Evolutionary conservation across 2,113 vertebrate species (phyloP), one percentile per base, ranked within the genome.

Genomic region (Thamnophis sirtalis): DNA sequence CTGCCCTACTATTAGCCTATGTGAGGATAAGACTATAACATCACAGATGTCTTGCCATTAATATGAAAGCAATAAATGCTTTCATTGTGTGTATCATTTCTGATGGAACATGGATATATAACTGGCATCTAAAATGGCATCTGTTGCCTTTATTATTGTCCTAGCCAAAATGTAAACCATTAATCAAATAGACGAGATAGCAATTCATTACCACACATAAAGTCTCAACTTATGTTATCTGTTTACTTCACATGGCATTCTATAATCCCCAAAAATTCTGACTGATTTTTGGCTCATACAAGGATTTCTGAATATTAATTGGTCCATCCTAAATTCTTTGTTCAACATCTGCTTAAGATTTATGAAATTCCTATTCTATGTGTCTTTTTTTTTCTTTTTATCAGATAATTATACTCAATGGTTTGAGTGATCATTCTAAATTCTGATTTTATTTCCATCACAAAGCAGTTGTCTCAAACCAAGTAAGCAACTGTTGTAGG

Each of bases 291-390:
- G 92, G 89, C 90, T 87, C 33, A 24, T 15, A 94, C 15, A 63
- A 90, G 51, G 13, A 73, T 43, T 92, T 96, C 50, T 63, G 88
- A 86, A 95, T 91, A 94, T 96, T 95, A 96, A 93, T 96, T 94
- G 95, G 9, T 51, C 54, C 92, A 87, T 56, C 15, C 21, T 54
- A 17, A n/a, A 28, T 54, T 28, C 28, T 15, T 33, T 38, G 1
- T 87, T 9, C 19, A 54, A 87, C 13, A 80, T 80, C 33, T 80
- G 17, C 73, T 21, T 80, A 80, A 80, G 6, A 80, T 80, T 21
- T 43, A 43, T 80, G 17, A 21, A 9, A 43, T 43, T 80, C 17
- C 73, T 80, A 21, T 21, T 80, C 15, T 80, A 10, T 80, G 15
- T 38, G 9, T 63, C 15, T 11, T 63, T 4, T 63, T 28, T 63